Evolutionary conservation across 2,113 vertebrate species (phyloP), one percentile per base, ranked within the genome.

Genomic region (Pristiophorus japonicus): DNA sequence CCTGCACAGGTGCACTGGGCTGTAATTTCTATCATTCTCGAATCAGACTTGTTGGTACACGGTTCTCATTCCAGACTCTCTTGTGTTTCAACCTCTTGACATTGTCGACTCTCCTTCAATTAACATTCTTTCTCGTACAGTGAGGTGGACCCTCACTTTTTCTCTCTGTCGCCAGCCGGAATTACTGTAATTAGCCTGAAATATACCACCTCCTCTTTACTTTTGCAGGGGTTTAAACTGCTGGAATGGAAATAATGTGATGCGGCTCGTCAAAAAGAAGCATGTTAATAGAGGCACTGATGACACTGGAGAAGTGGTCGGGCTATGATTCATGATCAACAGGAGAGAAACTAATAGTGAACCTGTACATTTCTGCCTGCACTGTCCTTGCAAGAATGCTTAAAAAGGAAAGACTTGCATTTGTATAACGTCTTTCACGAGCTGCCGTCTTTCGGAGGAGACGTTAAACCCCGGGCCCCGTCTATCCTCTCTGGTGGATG

Each of bases 71-170:
- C 51, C 87, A 59, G 51, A 27, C 47, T 90, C 87, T 59, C 10
- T 90, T 90, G 87, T 30, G 11, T 34, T 90, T 90, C 87, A 90
- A 34, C 12, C 51, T 90, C 87, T 87, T 45, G 10, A 27, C 47
- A 30, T 12, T 47, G 3, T 51, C 47, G 84, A 51, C 45, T 87
- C 84, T 62, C 27, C 51, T 59, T 90, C 51, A 90, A 90, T 90
- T 90, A 90, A 90, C 51, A 90, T 90, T 90, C 87, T 55, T 90
- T 90, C 24, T 90, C 27, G 14, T 59, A 30, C 27, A 90, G 87
- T 59, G 27, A 90, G 51, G 47, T 34, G 87, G 87, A 59, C 27
- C 87, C 51, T 90, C 51, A 34, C 27, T 59, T 34, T 59, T 59
- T 59, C 51, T 59, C 51, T 55, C 30, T 90, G 87, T 90, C 27